Percentiles rank a stretch among this genome's conserved stretches.
Conservation (phyloP, 35 echinoderm and acorn worm species). For the Strongylocentrotus purpuratus region DNA sequence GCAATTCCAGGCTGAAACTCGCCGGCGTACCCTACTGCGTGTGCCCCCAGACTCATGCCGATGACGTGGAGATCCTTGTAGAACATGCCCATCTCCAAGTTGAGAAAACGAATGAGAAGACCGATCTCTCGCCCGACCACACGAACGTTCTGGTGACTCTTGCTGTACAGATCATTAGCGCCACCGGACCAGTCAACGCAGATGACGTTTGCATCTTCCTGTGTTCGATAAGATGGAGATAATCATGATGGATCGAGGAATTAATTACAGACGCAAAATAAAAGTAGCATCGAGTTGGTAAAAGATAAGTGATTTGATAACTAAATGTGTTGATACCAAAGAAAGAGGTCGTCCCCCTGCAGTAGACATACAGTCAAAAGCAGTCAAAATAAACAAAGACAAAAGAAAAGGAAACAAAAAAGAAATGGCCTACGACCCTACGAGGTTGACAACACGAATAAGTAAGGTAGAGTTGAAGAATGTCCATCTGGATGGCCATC, state of each 20-base stretch:
- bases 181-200: constrained; percentile 81
- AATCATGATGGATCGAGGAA: not conserved
- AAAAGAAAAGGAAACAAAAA: too few relatives aligned
- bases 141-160: constrained; percentile 66
- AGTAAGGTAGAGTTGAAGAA: too few relatives aligned
- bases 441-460: too few relatives aligned
- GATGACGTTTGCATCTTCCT: constrained; percentile 78
- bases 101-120: constrained; percentile 62
- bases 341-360: too few relatives aligned
- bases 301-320: too few relatives aligned
- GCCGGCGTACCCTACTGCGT: constrained; percentile 71
- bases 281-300: too few relatives aligned
- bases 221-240: not conserved
- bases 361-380: too few relatives aligned
- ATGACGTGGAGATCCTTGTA: constrained; percentile 68
- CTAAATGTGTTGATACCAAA: too few relatives aligned
- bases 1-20: constrained; percentile 66
- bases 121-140: constrained; percentile 68
- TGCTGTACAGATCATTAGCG: constrained; percentile 61
- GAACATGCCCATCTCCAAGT: constrained; percentile 46
- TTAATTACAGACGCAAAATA: not conserved
- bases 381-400: too few relatives aligned
- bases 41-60: constrained; percentile 84
- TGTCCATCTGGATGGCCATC: too few relatives aligned
- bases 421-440: too few relatives aligned